These are phyloP conservation scores for Hippocampus mohnikei DNA, from an alignment of 2,113 vertebrate species.

Conservation along the genomic window DNA sequence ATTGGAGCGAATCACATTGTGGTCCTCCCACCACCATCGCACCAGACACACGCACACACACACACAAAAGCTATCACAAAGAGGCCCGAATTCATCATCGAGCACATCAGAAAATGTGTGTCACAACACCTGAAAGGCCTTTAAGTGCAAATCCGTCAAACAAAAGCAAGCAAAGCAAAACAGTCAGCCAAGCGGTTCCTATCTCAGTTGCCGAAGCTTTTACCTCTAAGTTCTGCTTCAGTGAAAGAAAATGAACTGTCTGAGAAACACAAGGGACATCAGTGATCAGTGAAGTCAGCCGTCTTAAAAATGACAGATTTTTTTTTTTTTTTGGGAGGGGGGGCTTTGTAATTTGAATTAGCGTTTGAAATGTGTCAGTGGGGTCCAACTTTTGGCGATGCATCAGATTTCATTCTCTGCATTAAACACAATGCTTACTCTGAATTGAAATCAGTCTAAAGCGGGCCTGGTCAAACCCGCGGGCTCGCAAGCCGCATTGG, in stretches of 20 bases:
- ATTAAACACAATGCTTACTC: too few species aligned
- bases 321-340: too few species aligned
- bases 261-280: neutral
- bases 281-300: neutral
- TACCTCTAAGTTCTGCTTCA: neutral
- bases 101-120: slow-evolving; percentile 23
- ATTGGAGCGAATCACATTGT: slow-evolving; percentile 48
- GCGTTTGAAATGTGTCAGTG: too few species aligned
- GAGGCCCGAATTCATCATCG: slow-evolving; percentile 6
- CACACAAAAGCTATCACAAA: neutral
- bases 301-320: neutral
- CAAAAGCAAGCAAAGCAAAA: neutral
- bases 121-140: slow-evolving; percentile 2
- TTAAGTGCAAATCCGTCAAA: neutral
- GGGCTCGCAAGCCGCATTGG: too few species aligned
- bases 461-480: too few species aligned
- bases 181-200: too few species aligned
- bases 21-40: slow-evolving; percentile 33
- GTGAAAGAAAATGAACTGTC: neutral
- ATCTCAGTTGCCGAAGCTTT: neutral
- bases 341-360: neutral
- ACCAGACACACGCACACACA: slow-evolving; percentile 1
- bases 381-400: too few species aligned
- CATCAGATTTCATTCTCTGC: too few species aligned
- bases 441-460: too few species aligned